These are phyloP conservation scores for Porites lobata DNA, from an alignment of 92 coral and sea anemone species.

Conservation along the genomic window DNA sequence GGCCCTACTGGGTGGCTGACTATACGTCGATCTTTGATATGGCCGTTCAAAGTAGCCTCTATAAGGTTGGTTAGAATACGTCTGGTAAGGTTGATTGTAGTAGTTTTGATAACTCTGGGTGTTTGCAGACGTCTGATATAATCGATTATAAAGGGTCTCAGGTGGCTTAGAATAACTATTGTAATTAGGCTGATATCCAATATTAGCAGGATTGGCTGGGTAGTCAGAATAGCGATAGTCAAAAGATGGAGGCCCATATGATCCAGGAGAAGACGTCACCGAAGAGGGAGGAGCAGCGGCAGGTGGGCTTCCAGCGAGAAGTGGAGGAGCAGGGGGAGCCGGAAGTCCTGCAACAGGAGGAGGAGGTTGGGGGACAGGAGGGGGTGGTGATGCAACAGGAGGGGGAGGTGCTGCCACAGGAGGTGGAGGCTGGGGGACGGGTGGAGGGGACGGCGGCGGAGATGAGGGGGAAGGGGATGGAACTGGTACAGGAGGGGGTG, in stretches of 20 bases:
- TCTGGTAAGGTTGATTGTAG: no score
- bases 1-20: no score
- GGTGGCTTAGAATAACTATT: neutral
- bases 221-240: conserved; percentile 38
- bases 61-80: no score
- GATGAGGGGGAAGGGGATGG: neutral
- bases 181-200: conserved; percentile 28
- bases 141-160: neutral
- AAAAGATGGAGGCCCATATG: conserved; percentile 46
- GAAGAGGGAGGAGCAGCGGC: conserved; percentile 18
- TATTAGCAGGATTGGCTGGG: neutral
- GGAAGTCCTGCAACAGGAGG: conserved; percentile 10
- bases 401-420: conserved; percentile 18
- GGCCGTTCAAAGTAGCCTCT: no score
- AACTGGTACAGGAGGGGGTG: conserved; percentile 24
- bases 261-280: conserved; percentile 21
- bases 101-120: no score
- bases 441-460: conserved; percentile 21
- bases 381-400: conserved; percentile 24
- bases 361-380: conserved; percentile 18
- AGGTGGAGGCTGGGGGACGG: conserved; percentile 16
- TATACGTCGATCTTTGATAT: no score
- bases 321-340: conserved; percentile 14
- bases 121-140: neutral
- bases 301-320: conserved; percentile 9